phyloP scores from a whole-genome alignment of 2,888 invertebrate species.

The Rhagonycha fulva region DNA sequence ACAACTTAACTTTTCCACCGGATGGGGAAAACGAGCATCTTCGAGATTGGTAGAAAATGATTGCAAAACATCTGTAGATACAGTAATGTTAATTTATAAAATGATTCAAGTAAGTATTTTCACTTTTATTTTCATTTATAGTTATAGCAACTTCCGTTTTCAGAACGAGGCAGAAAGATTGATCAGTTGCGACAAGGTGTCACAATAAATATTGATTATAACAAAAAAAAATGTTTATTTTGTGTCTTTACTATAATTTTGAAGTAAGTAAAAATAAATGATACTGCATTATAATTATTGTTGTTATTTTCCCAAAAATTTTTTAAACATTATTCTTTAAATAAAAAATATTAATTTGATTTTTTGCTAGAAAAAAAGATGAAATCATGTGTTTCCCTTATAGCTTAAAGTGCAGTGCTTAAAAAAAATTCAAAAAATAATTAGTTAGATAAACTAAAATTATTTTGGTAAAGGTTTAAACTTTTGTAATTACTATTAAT shows the following conservation, averaged over 20 bases:
- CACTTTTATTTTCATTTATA: not conserved
- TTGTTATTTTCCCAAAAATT: no score
- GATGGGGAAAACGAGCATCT: conserved; percentile 50
- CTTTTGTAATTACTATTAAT: no score
- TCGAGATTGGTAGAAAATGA: conserved; percentile 44
- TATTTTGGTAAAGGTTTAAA: no score
- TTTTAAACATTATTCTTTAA: no score
- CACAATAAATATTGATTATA: conserved; percentile 31
- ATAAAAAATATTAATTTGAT: no score
- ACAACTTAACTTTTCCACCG: conserved; percentile 52
- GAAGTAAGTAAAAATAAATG: conserved; percentile 18
- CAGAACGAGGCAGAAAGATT: conserved; percentile 52
- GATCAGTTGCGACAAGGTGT: conserved; percentile 50
- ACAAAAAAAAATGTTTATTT: conserved; percentile 28
- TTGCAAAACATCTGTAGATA: conserved; percentile 61
- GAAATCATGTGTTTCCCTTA: no score
- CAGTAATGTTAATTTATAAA: conserved; percentile 62
- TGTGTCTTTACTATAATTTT: conserved; percentile 21
- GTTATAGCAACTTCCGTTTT: conserved; percentile 34
- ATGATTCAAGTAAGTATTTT: conserved; percentile 59
- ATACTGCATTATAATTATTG: not conserved
- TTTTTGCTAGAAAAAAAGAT: no score
- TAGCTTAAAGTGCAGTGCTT: no score
- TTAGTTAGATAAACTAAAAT: no score
- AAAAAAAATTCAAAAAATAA: no score